Evolutionary conservation across 53 echinoderm and acorn worm species (phyloP).

Genomic region (Crossaster papposus): DNA sequence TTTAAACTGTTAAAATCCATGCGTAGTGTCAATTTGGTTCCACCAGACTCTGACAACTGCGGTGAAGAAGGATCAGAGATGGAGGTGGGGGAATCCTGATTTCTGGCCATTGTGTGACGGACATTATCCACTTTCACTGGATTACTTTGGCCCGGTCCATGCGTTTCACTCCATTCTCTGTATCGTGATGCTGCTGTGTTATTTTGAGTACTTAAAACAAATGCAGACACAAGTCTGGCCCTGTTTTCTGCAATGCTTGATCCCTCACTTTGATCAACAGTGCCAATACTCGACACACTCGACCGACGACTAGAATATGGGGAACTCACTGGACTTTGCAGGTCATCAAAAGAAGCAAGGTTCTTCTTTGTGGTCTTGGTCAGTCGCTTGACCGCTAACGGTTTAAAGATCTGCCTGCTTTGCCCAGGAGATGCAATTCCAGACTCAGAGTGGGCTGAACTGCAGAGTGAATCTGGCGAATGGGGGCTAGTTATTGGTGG

Average conservation of each 20-base stretch:
- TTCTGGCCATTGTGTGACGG: constrained; percentile 49
- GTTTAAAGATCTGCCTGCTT: constrained; percentile 72
- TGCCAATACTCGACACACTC: constrained; percentile 93
- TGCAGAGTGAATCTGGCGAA: constrained; percentile 46
- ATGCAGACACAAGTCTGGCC: constrained; percentile 58
- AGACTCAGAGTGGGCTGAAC: constrained; percentile 31
- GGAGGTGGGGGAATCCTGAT: constrained; percentile 52
- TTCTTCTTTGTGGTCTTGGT: constrained; percentile 88
- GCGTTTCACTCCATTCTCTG: constrained; percentile 42
- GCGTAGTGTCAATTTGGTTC: constrained; percentile 74
- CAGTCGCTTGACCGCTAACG: constrained; percentile 84
- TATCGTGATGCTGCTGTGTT: constrained; percentile 49
- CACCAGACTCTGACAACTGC: constrained; percentile 56
- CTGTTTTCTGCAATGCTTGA: constrained; percentile 64
- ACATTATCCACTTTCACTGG: constrained; percentile 55
- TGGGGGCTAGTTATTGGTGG: constrained; percentile 45
- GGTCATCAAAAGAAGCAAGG: constrained; percentile 91
- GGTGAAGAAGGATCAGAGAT: constrained; percentile 48
- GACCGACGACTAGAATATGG: constrained; percentile 91
- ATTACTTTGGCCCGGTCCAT: constrained; percentile 24
- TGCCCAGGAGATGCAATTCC: constrained; percentile 40
- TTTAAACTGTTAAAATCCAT: constrained; percentile 89
- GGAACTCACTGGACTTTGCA: constrained; percentile 88
- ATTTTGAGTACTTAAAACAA: constrained; percentile 50
- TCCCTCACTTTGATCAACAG: constrained; percentile 74